Base-by-base conservation (phyloP, 2,113 vertebrate genomes). In the Cinclus cinclus region DNA sequence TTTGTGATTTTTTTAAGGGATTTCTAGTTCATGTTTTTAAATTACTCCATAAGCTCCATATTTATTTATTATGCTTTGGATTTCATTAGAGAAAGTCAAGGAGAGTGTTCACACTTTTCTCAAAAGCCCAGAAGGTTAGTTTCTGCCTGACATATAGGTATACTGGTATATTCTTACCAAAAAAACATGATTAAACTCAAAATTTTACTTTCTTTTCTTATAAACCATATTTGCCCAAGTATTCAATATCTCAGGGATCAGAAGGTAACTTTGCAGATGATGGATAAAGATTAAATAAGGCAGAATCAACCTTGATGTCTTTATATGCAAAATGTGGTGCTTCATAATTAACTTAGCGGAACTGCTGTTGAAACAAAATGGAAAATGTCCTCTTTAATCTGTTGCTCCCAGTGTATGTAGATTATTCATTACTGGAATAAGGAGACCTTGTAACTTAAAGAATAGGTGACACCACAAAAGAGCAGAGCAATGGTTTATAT, bases 381-480 rank as follows among this genome's bases (percentile, higher is more conserved):
- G 49, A 84, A 87, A 87, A 80, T 65, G 11, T 73, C 42, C 28
- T 76, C 47, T 92, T 82, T 80, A 85, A 55, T 79, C n/a, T 87
- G 18, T 67, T 84, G 37, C 44, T 76, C 15, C 47, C 50, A n/a
- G 28, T 74, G 7, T 64, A 19, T 31, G 27, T 63, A 75, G 53
- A n/a, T 87, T 80, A 90, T 90, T 92, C 53, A 50, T 80, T 91
- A 59, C 63, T 82, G 86, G 52, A 92, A 76, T 55, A 78, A 64
- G 16, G 46, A 91, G 13, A 58, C 22, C 30, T 92, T 82, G 9
- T 77, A 80, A 76, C 82, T 91, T 68, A 92, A 87, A 87, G 60
- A 89, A 58, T 7, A 78, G 7, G 3, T 69, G 58, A 58, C 16
- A n/a, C 4, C 16, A 58, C 21, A 73, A 47, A 83, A 84, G 25